Evolutionary conservation across 2,888 invertebrate genomes (phyloP).

Genomic region (Pimpla rufipes): DNA sequence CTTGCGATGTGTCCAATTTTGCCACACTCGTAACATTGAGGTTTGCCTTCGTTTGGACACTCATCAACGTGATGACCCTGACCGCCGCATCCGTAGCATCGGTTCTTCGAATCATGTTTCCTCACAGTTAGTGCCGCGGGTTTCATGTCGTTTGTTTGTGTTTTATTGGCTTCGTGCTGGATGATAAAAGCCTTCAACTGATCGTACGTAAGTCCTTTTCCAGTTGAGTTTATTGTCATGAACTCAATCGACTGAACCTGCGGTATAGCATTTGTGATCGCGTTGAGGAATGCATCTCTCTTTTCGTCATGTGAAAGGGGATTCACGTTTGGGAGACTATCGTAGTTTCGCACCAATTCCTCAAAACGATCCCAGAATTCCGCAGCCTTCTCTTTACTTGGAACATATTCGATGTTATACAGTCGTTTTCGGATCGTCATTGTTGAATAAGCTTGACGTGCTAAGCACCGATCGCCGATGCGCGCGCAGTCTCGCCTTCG

Average conservation of each 20-base stretch:
- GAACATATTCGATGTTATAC: conserved; percentile 47
- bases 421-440: conserved; percentile 62
- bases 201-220: conserved; percentile 64
- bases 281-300: conserved; percentile 65
- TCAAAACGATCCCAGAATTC: conserved; percentile 67
- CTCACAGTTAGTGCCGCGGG: conserved; percentile 51
- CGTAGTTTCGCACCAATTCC: conserved; percentile 63
- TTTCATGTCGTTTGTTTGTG: no score
- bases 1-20: conserved; percentile 53
- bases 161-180: conserved; percentile 44
- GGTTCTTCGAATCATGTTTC: conserved; percentile 53
- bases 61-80: conserved; percentile 59
- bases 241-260: conserved; percentile 67
- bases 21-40: conserved; percentile 55
- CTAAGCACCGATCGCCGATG: no score
- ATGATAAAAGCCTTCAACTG: conserved; percentile 45
- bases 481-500: no score
- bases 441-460: no score
- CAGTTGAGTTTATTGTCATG: conserved; percentile 61
- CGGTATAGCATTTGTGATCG: conserved; percentile 59
- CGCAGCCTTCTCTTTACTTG: conserved; percentile 43
- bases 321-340: conserved; percentile 36
- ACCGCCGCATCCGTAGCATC: conserved; percentile 62
- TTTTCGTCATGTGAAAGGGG: conserved; percentile 66
- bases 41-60: conserved; percentile 57